Conservation (phyloP, 2,113 vertebrate species). For the Clarias macrocephalus region DNA sequence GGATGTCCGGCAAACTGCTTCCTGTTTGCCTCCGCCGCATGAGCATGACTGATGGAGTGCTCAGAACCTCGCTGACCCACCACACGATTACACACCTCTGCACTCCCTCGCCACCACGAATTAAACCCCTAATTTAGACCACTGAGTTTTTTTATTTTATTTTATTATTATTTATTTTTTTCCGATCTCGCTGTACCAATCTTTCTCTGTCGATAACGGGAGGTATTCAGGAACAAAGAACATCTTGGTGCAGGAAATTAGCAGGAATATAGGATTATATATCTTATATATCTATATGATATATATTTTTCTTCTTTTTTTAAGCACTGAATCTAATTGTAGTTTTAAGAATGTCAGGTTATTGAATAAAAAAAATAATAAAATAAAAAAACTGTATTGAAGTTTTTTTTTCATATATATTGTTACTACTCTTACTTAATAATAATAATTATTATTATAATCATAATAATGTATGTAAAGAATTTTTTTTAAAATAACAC, state of each 20-base stretch:
- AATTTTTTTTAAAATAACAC: neutral
- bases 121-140: conserved; percentile 42
- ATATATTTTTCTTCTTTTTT: neutral
- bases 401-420: too few relatives aligned
- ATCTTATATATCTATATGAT: too few relatives aligned
- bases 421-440: too few relatives aligned
- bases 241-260: conserved; percentile 38
- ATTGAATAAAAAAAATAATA: neutral
- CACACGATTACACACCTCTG: conserved; percentile 73
- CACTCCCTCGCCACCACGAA: conserved; percentile 35
- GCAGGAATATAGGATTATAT: conserved; percentile 24
- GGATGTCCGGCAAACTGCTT: conserved; percentile 74
- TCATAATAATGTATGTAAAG: neutral
- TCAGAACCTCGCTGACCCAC: conserved; percentile 72
- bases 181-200: conserved; percentile 6
- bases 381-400: neutral
- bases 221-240: conserved; percentile 37
- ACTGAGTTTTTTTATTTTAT: too few relatives aligned
- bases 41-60: conserved; percentile 72
- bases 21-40: conserved; percentile 71
- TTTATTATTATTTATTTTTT: conserved; percentile 38
- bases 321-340: neutral
- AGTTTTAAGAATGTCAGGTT: neutral
- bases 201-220: conserved; percentile 35
- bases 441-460: neutral